Percentiles rank a stretch among this genome's conserved stretches.
Conservation (phyloP, 2,888 invertebrate species). For the Chydorus sphaericus region DNA sequence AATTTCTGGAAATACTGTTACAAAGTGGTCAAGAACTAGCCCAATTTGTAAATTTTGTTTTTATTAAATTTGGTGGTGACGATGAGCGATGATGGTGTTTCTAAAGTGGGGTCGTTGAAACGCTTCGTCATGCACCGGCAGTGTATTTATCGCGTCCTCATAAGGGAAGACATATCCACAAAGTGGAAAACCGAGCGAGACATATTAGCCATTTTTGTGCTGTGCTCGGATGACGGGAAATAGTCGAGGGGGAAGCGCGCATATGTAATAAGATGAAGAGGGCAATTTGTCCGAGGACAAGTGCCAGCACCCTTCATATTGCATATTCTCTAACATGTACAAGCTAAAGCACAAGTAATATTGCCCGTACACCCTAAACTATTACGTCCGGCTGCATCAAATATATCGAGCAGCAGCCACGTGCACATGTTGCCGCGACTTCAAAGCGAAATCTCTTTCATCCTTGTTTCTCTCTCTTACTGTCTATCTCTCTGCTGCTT, state of each 20-base stretch:
- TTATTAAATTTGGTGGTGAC: no score
- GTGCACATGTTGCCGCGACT: no score
- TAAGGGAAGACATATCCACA: not conserved
- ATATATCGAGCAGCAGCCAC: no score
- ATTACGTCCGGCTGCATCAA: no score
- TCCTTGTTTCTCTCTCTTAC: not conserved
- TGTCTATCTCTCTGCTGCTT: not conserved
- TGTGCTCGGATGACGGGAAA: not conserved
- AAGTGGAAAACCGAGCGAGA: no score
- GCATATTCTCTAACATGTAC: no score
- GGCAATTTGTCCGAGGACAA: not conserved
- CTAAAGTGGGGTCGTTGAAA: not conserved
- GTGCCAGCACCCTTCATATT: no score
- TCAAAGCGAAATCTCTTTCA: constrained; percentile 4
- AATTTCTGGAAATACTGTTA: no score
- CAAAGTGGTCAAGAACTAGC: no score
- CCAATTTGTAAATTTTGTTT: no score
- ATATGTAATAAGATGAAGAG: constrained; percentile 4
- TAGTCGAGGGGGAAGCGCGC: not conserved
- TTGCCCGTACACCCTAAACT: no score
- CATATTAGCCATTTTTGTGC: not conserved
- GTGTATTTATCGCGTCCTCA: not conserved
- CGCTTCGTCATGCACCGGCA: not conserved
- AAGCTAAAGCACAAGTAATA: no score
- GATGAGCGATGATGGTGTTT: not conserved